These are phyloP conservation scores for Aphidius ervi DNA, from an alignment of 1,140 invertebrate genomes.

Conservation along the genomic window DNA sequence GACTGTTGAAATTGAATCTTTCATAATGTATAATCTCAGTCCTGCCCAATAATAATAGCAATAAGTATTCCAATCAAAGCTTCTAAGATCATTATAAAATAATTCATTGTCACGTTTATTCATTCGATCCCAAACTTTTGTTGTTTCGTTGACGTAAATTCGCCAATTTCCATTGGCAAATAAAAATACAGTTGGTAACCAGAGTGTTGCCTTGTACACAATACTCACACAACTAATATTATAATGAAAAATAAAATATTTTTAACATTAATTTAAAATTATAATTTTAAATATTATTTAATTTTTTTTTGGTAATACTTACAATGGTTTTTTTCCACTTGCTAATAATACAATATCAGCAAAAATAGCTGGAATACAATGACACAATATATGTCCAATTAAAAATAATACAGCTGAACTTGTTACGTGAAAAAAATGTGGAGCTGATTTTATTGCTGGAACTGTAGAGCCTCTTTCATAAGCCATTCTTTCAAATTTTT, in stretches of 20 bases:
- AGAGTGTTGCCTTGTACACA: neutral
- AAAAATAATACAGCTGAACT: slow-evolving; percentile 29
- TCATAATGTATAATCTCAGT: no score
- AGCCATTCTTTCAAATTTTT: slow-evolving; percentile 53
- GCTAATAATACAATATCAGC: no score
- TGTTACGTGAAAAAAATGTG: slow-evolving; percentile 23
- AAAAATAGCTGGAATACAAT: slow-evolving; percentile 56
- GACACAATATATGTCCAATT: slow-evolving; percentile 48
- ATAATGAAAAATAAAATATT: slow-evolving; percentile 2
- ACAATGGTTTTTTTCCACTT: no score
- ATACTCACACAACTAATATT: neutral
- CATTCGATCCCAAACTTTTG: slow-evolving; percentile 51
- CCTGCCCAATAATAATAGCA: slow-evolving; percentile 58
- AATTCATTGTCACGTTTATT: slow-evolving; percentile 55
- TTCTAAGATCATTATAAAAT: slow-evolving; percentile 59
- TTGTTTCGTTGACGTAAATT: slow-evolving; percentile 53
- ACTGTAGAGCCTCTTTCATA: slow-evolving; percentile 47
- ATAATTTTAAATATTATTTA: no score
- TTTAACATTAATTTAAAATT: neutral
- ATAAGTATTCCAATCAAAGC: slow-evolving; percentile 60
- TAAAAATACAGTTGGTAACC: slow-evolving; percentile 40
- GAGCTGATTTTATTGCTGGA: slow-evolving; percentile 13
- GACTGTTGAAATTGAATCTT: no score
- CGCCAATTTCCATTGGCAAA: slow-evolving; percentile 54
- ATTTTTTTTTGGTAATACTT: no score